phyloP scores from a whole-genome alignment of 1,140 invertebrate species.

The Bombus impatiens region DNA sequence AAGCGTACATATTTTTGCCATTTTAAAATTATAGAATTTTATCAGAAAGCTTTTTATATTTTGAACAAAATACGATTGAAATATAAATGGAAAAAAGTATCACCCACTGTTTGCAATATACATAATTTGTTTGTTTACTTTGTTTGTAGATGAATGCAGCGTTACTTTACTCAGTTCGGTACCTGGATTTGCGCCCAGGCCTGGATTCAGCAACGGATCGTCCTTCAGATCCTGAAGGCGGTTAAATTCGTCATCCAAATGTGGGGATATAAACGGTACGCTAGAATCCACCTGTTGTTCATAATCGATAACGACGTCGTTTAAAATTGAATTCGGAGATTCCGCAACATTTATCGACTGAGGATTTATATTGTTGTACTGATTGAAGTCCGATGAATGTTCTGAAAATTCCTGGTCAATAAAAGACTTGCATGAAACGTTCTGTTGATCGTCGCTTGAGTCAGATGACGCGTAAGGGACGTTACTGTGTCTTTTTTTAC shows the following conservation, averaged over 20 bases:
- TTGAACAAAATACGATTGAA: not conserved
- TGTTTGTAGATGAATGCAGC: slow-evolving; percentile 16
- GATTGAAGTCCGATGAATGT: slow-evolving; percentile 29
- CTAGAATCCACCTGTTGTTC: slow-evolving; percentile 53
- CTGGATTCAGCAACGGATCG: slow-evolving; percentile 53
- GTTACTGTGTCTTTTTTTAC: slow-evolving; percentile 49
- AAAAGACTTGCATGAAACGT: slow-evolving; percentile 34
- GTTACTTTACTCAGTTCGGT: slow-evolving; percentile 42
- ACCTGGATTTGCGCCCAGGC: slow-evolving; percentile 68
- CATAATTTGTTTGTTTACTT: slow-evolving; percentile 45
- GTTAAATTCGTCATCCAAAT: slow-evolving; percentile 31
- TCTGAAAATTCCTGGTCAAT: slow-evolving; percentile 18
- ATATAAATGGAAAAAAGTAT: not conserved
- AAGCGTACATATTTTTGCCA: not conserved
- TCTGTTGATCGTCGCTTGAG: slow-evolving; percentile 8
- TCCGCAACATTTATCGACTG: slow-evolving; percentile 10
- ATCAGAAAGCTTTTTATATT: not conserved
- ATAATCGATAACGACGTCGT: slow-evolving; percentile 48
- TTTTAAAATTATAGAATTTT: not conserved
- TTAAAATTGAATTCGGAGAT: slow-evolving; percentile 48
- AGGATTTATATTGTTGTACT: slow-evolving; percentile 10
- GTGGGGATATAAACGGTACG: slow-evolving; percentile 2
- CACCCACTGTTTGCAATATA: slow-evolving; percentile 3
- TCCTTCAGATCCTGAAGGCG: slow-evolving; percentile 64
- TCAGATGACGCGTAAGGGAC: slow-evolving; percentile 17